These are phyloP conservation scores for Lepidurus packardi DNA, from an alignment of 1,140 invertebrate species.

Conservation along the genomic window DNA sequence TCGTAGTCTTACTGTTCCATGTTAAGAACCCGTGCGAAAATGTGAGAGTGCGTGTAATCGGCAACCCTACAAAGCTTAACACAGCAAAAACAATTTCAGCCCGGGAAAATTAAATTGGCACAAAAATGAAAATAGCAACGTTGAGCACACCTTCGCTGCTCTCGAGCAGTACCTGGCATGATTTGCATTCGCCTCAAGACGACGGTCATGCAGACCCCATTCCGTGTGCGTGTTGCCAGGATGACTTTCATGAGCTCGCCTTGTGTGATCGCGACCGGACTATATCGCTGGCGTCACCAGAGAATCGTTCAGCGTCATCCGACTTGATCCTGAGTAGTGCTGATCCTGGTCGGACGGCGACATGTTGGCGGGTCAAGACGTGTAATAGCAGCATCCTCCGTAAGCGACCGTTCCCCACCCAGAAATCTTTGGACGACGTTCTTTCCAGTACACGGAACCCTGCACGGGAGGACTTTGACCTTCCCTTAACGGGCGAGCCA, in stretches of 20 bases:
- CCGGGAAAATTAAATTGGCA: background rate
- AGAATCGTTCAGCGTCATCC: background rate
- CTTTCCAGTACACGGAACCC: background rate
- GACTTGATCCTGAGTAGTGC: background rate
- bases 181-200: constrained; percentile 1
- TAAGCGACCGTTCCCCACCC: background rate
- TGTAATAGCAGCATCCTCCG: background rate
- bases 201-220: background rate
- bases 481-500: background rate
- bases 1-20: background rate
- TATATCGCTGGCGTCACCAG: background rate
- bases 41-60: background rate
- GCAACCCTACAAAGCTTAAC: background rate
- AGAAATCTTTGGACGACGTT: background rate
- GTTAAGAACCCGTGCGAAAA: background rate
- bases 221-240: constrained; percentile 8
- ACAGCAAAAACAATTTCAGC: background rate
- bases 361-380: background rate
- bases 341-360: background rate
- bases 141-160: constrained; percentile 7
- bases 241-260: background rate
- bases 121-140: constrained; percentile 7
- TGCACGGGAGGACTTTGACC: too few relatives aligned
- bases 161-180: background rate
- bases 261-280: background rate